Evolutionary conservation across 2,797 vertebrate genomes (phyloP), one percentile per base, ranked within the genome.

Genomic region (Spinus olivaceus): DNA sequence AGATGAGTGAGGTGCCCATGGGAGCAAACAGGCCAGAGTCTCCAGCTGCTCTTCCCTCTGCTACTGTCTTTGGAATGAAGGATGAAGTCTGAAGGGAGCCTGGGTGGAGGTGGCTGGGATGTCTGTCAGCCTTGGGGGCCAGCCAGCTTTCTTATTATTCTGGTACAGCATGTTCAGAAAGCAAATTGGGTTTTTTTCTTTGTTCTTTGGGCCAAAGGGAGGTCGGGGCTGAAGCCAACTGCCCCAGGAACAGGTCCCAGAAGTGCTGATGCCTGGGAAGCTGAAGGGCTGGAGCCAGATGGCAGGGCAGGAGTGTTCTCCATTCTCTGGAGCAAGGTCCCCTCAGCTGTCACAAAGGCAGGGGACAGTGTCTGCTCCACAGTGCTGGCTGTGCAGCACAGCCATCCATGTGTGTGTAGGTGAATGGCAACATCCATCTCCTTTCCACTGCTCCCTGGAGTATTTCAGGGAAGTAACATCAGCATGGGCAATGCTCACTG

Each of bases 121-220:
- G 32, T 14, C 30, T 12, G 20, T 5, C 56, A 85, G n/a, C 49
- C 64, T n/a, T 70, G 28, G 51, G 8, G 17, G 8, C 12, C 44
- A 51, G 35, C 8, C 60, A 72, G 44, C 5, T 72, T 76, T 47
- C 46, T 78, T 57, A 67, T 49, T 27, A 17, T 32, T 47, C 39
- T 14, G 1, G 23, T 64, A 24, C 64, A 72, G 39, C 25, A 12
- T 8, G 41, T 32, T 61, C 12, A 61, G 21, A 92, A 85, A 85
- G 28, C 8, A 85, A 30, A 66, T 4, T 49, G 2, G 9, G 5
- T 3, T 0, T 0, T 0, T 39, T 81, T 6, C 20, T 81, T 78
- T n/a, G 25, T 19, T 80, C 4, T 61, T 82, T 30, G 37, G 0
- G 1, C 51, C 24, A 77, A 66, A 89, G 20, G 18, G 12, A 80